Evolutionary conservation across 2,797 vertebrate genomes (phyloP).

Genomic region (Buphagus erythrorhynchus): DNA sequence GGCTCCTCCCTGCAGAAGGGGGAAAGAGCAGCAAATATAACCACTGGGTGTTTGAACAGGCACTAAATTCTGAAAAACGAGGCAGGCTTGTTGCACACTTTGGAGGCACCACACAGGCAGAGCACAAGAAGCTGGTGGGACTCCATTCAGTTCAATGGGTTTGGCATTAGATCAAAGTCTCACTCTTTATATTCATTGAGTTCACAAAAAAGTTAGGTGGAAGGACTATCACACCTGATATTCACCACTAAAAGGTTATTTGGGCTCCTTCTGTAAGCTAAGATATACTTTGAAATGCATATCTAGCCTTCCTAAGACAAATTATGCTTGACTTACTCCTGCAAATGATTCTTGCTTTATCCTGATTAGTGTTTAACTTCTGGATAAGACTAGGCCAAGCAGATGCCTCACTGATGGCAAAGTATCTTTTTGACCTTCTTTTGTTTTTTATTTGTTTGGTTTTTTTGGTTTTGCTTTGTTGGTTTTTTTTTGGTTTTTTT

Average conservation of each 20-base stretch:
- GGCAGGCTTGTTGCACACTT: neutral
- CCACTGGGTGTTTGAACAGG: neutral
- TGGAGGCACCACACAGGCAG: neutral
- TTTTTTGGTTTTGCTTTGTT: neutral
- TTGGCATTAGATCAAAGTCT: neutral
- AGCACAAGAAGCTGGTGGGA: accelerated
- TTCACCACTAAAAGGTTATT: neutral
- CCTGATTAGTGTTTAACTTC: neutral
- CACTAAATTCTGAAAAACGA: neutral
- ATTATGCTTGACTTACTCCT: accelerated
- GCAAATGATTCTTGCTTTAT: neutral
- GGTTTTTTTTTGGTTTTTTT: no score
- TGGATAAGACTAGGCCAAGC: neutral
- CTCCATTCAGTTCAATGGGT: neutral
- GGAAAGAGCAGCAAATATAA: neutral
- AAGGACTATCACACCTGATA: neutral
- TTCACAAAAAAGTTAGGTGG: neutral
- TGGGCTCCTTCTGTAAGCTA: neutral
- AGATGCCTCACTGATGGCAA: neutral
- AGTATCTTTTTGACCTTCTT: neutral
- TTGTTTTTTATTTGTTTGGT: neutral
- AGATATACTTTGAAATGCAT: neutral
- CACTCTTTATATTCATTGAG: neutral
- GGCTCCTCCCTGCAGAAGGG: neutral
- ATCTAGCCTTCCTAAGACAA: neutral